A percentile compares a stretch with the other conserved stretches of the same genome.
Conservation (phyloP, 1,140 invertebrate genomes). For the Drosophila lacteicornis region DNA sequence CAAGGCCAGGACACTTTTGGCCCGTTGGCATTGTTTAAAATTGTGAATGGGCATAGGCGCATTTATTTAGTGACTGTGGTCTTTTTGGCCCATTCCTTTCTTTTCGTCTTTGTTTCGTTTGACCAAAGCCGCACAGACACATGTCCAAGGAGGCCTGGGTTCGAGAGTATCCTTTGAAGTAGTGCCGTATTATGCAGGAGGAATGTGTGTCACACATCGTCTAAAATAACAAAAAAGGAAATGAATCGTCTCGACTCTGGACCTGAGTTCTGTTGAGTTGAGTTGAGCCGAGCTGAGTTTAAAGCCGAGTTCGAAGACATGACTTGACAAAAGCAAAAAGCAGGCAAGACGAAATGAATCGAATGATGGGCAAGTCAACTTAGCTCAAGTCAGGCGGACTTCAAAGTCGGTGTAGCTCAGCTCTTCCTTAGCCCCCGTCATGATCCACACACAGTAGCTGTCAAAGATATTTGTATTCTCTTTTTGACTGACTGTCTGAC, state of each 20-base stretch:
- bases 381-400: conserved; percentile 57
- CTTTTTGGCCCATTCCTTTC: conserved; percentile 22
- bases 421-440: conserved; percentile 31
- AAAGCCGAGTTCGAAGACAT: conserved; percentile 61
- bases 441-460: conserved; percentile 66
- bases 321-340: conserved; percentile 58
- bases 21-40: conserved; percentile 38
- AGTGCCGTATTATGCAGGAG: conserved; percentile 54
- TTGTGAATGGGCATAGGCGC: conserved; percentile 49
- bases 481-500: conserved; percentile 63
- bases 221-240: conserved; percentile 71
- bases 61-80: conserved; percentile 38
- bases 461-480: conserved; percentile 82
- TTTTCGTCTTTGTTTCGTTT: conserved; percentile 38
- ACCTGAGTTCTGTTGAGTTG: conserved; percentile 25
- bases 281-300: conserved; percentile 50
- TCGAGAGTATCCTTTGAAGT: conserved; percentile 70
- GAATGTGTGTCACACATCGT: conserved; percentile 73
- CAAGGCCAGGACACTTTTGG: conserved; percentile 29
- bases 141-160: conserved; percentile 15
- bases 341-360: conserved; percentile 50
- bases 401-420: conserved; percentile 69
- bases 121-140: conserved; percentile 46
- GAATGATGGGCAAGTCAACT: conserved; percentile 57
- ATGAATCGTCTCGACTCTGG: conserved; percentile 51